Percentiles rank a stretch among this genome's conserved stretches.
phyloP scores from a whole-genome alignment of 2,888 invertebrate genomes.

The Sarcophaga variegata region DNA sequence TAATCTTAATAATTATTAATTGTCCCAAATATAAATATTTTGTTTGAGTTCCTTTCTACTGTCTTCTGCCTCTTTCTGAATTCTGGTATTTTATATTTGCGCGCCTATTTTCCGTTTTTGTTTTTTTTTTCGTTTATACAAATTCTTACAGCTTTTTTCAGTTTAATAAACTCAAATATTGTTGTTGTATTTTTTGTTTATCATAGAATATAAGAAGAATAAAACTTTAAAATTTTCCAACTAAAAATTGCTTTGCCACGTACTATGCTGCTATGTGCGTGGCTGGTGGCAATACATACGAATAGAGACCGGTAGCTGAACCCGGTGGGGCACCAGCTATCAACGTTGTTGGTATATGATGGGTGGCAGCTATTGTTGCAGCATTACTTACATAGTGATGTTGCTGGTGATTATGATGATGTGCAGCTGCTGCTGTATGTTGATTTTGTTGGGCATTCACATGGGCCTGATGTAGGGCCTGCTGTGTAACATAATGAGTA shows the following conservation, averaged over 20 bases:
- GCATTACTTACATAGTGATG: conserved; percentile 70
- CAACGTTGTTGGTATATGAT: conserved; percentile 74
- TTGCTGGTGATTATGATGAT: conserved; percentile 46
- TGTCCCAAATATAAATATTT: not conserved
- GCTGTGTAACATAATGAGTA: conserved; percentile 71
- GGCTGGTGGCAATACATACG: conserved; percentile 80
- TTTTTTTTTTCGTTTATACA: not conserved
- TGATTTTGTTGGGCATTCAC: conserved; percentile 57
- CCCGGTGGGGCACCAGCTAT: conserved; percentile 75
- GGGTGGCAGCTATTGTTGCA: conserved; percentile 73
- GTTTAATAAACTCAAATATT: not conserved
- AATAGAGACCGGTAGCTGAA: conserved; percentile 77
- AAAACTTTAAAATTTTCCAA: conserved; percentile 61
- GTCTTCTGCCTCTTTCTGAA: conserved; percentile 18
- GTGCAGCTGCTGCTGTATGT: conserved; percentile 62
- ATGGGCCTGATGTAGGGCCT: conserved; percentile 69
- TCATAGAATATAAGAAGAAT: too few species aligned
- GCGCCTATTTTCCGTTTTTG: conserved; percentile 55
- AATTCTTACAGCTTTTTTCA: not conserved
- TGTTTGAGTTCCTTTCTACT: not conserved
- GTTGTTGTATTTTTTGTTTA: not conserved
- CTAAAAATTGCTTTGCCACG: conserved; percentile 73
- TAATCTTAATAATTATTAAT: conserved; percentile 59
- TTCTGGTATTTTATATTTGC: conserved; percentile 67
- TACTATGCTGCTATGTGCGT: conserved; percentile 80